These are phyloP conservation scores for Galago senegalensis DNA, from an alignment of 2,797 vertebrate genomes.

Conservation along the genomic window DNA sequence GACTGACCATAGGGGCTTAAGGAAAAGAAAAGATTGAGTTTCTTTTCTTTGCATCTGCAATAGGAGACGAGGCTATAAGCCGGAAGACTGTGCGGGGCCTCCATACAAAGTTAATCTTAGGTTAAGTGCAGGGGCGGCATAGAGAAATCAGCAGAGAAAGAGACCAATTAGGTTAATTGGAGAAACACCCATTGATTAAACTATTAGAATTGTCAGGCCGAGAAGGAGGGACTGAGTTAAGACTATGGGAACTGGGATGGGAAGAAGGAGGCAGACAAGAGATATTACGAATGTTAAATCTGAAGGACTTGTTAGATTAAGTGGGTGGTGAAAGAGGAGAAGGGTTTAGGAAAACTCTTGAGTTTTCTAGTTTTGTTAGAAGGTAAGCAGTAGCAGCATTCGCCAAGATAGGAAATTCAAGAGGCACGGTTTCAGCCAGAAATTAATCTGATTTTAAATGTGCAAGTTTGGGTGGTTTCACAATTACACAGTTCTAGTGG, in stretches of 20 bases:
- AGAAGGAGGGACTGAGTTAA: not conserved
- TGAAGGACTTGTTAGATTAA: not conserved
- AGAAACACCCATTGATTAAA: not conserved
- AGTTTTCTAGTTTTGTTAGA: not conserved
- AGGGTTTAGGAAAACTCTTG: not conserved
- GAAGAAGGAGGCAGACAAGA: not conserved
- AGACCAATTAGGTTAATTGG: not conserved
- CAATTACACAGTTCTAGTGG: not conserved
- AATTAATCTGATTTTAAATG: constrained; percentile 19
- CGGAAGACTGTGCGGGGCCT: not conserved
- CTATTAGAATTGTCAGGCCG: not conserved
- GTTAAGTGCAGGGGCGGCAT: not conserved
- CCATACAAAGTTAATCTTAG: not conserved
- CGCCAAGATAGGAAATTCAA: not conserved
- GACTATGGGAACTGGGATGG: not conserved
- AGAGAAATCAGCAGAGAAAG: not conserved
- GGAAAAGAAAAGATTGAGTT: not conserved
- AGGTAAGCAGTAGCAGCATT: not conserved
- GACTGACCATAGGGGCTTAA: not conserved
- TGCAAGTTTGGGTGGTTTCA: not conserved
- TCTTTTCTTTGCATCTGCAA: not conserved
- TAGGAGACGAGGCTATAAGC: not conserved
- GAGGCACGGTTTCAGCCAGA: not conserved
- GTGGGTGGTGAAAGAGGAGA: not conserved
- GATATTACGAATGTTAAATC: not conserved